Evolutionary conservation across 1,140 invertebrate genomes (phyloP).

Genomic region (Homalodisca vitripennis): DNA sequence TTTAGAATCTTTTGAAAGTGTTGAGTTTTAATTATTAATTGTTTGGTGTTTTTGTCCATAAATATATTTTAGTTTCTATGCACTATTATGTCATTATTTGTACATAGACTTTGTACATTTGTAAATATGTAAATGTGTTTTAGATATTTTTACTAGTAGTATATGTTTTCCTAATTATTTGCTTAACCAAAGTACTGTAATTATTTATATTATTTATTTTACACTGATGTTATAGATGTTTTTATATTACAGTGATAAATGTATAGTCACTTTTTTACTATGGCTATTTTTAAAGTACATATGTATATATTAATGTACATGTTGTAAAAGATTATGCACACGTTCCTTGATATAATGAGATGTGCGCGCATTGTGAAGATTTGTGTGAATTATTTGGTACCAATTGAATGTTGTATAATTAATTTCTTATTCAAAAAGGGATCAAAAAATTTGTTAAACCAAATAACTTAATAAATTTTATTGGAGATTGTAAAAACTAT

Average conservation of each 20-base stretch:
- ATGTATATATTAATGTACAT: neutral
- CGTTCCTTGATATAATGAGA: neutral
- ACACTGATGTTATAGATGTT: neutral
- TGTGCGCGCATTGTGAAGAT: neutral
- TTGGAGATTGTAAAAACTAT: too few relatives aligned
- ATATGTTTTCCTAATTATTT: neutral
- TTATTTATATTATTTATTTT: constrained; percentile 18
- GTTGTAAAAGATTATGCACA: neutral
- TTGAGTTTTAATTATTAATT: too few relatives aligned
- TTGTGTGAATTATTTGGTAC: constrained; percentile 3
- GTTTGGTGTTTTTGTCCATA: neutral
- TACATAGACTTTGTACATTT: constrained; percentile 10
- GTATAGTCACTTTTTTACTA: neutral
- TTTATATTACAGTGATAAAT: neutral
- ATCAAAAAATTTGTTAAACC: too few relatives aligned
- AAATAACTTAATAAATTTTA: too few relatives aligned
- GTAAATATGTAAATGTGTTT: constrained; percentile 4
- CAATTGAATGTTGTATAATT: neutral
- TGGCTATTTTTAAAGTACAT: neutral
- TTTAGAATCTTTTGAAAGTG: too few relatives aligned
- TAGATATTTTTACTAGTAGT: neutral
- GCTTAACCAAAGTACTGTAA: constrained; percentile 3
- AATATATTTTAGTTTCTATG: neutral
- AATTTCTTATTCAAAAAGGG: neutral
- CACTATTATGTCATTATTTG: neutral